Base-by-base conservation (phyloP, 2,113 vertebrate species). In the Bubo scandiacus region DNA sequence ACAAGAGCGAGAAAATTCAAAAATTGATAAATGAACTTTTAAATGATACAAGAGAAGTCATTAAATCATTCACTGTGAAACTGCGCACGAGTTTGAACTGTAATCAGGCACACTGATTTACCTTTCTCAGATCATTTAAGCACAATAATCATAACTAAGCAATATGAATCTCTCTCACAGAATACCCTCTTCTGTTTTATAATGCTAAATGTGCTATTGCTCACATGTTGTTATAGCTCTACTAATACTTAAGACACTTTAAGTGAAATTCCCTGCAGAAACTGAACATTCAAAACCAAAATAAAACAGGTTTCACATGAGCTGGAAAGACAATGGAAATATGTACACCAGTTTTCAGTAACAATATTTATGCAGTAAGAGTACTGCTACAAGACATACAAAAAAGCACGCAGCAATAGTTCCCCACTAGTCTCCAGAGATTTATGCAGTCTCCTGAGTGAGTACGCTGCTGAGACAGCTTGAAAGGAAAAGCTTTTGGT, bases 331-430 rank as follows among this genome's bases (percentile, higher is more conserved):
- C 29, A 86, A 63, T 55, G 88, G 67, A 88, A 96, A 81, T 70
- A 78, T 40, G 71, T 90, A 68, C 63, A 75, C 9, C 32, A 55
- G 42, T 54, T 94, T 96, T 94, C 79, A 90, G 90, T 94, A 93
- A 73, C 38, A 61, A 45, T 86, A 97, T 70, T 97, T 90, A 91
- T 72, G 58, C 32, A 55, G 36, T 90, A 94, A 54, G 95, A 94
- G 87, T 81, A 90, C 68, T 91, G 62, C 74, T 93, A 61, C 66
- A 43, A 91, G n/a, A 93, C 36, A 86, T 30, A 58, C 11, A 54
- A 42, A 92, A 93, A 93, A 4, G 27, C 32, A 61, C 30, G 13
- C 18, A 72, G 58, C 23, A 57, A 71, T 19, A 82, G 62, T 27
- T 78, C 25, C 29, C 29, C 10, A 32, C 34, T 92, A 91, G 49